A percentile compares a stretch with the other conserved stretches of the same genome.
phyloP scores from a whole-genome alignment of 1,140 invertebrate species.

The Laupala kohalensis region DNA sequence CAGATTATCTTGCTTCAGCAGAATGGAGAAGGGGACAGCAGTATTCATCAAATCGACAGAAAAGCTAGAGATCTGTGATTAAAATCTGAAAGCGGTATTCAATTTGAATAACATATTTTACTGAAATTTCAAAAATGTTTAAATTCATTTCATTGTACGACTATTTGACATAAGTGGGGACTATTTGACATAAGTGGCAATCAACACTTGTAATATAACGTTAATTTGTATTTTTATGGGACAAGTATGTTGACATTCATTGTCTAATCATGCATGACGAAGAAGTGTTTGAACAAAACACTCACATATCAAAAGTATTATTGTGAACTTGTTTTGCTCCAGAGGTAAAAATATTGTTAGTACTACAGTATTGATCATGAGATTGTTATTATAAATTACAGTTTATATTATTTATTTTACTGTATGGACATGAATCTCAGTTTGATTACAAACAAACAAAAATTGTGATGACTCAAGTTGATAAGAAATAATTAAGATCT shows the following conservation, averaged over 20 bases:
- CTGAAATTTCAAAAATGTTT: too few species aligned
- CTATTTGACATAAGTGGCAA: too few species aligned
- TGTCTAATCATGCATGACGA: too few species aligned
- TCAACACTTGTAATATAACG: too few species aligned
- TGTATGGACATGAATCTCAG: background rate
- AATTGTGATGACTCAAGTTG: too few species aligned
- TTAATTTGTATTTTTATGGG: too few species aligned
- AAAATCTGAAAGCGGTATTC: too few species aligned
- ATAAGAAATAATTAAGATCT: background rate
- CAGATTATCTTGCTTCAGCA: conserved; percentile 34
- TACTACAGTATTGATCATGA: background rate
- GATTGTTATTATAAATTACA: background rate
- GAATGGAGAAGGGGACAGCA: background rate
- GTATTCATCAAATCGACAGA: background rate
- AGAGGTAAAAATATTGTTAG: background rate
- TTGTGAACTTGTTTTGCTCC: background rate
- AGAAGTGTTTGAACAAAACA: background rate
- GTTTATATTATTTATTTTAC: background rate
- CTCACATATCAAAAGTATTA: background rate
- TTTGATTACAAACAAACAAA: background rate
- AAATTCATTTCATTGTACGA: too few species aligned
- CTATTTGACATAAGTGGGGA: too few species aligned
- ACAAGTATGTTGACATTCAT: too few species aligned
- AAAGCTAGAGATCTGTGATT: background rate
- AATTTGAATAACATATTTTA: too few species aligned